A percentile compares a stretch with the other conserved stretches of the same genome.
phyloP scores from a whole-genome alignment of 1,140 invertebrate species.

The Leucophenga varia region DNA sequence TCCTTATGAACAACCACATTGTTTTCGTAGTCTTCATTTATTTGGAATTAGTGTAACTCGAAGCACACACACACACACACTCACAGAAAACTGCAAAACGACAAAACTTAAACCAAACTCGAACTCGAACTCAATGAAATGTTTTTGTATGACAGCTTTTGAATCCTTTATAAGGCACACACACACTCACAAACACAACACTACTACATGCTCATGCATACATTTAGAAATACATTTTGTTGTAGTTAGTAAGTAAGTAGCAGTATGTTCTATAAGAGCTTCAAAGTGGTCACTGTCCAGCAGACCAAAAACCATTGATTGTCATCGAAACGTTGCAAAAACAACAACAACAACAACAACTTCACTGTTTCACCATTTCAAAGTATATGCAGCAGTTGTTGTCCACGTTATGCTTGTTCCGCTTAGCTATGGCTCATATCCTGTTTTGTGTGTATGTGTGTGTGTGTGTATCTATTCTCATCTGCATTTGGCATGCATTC shows the following conservation, averaged over 20 bases:
- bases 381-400: no score
- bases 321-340: constrained; percentile 41
- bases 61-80: no score
- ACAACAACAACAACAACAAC: no score
- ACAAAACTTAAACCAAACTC: no score
- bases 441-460: neutral
- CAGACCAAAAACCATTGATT: constrained; percentile 56
- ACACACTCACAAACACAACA: constrained; percentile 8
- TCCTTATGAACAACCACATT: constrained; percentile 41
- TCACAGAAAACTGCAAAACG: no score
- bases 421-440: constrained; percentile 7
- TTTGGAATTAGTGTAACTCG: constrained; percentile 43
- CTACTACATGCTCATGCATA: constrained; percentile 33
- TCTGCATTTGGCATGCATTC: neutral
- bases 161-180: constrained; percentile 51
- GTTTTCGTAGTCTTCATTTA: constrained; percentile 55
- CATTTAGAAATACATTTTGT: constrained; percentile 13
- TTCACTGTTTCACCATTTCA: no score
- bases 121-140: constrained; percentile 23
- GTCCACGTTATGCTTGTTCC: constrained; percentile 11
- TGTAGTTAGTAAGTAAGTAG: constrained; percentile 25
- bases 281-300: constrained; percentile 28
- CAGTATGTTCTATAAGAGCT: constrained; percentile 9
- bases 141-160: constrained; percentile 25
- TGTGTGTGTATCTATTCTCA: constrained; percentile 6